Evolutionary conservation across 2,888 invertebrate species (phyloP).

Genomic region (Leptothorax acervorum): DNA sequence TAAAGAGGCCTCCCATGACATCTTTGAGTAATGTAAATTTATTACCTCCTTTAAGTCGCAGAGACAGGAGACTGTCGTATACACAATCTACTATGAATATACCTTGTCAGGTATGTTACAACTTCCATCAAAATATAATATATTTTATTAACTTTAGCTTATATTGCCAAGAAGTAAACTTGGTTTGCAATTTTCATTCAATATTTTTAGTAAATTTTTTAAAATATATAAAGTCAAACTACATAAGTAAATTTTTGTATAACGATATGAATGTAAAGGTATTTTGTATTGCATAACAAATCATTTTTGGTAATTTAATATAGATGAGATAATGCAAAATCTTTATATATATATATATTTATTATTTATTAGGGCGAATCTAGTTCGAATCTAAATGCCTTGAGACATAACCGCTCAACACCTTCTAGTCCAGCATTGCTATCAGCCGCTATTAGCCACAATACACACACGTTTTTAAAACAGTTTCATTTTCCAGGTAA

Average conservation of each 20-base stretch:
- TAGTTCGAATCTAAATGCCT: conserved; percentile 97
- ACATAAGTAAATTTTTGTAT: conserved; percentile 13
- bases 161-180: no score
- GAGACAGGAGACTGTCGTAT: conserved; percentile 87
- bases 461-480: conserved; percentile 86
- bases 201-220: neutral
- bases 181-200: no score
- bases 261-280: neutral
- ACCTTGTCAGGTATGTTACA: conserved; percentile 86
- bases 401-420: conserved; percentile 98
- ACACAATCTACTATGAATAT: conserved; percentile 87
- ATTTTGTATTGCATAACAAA: neutral
- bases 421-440: conserved; percentile 96
- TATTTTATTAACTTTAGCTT: no score
- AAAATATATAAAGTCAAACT: neutral
- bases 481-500: conserved; percentile 93
- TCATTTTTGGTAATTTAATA: conserved; percentile 6
- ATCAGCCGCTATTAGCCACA: conserved; percentile 86
- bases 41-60: conserved; percentile 83
- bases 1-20: conserved; percentile 85
- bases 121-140: neutral
- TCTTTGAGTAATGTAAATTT: conserved; percentile 84
- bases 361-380: conserved; percentile 89
- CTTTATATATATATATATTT: conserved; percentile 22
- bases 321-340: conserved; percentile 52